Evolutionary conservation across 1,140 invertebrate species (phyloP).

Genomic region (Tetragonula clypearis): DNA sequence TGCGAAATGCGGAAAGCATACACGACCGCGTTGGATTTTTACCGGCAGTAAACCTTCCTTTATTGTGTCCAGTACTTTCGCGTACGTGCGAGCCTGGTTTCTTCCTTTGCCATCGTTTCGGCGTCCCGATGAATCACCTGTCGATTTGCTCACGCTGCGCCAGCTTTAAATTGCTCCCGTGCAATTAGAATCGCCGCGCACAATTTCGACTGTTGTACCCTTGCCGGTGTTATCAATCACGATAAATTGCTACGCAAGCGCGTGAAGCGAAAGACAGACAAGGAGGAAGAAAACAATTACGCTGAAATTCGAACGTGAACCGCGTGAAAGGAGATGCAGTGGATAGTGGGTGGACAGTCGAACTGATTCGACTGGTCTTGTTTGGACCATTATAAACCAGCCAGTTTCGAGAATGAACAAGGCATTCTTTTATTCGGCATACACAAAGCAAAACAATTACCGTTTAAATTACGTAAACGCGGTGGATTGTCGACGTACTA

Average conservation of each 20-base stretch:
- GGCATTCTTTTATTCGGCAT: no score
- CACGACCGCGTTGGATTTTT: constrained; percentile 50
- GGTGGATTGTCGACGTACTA: not conserved
- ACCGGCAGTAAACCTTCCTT: constrained; percentile 65
- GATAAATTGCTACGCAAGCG: no score
- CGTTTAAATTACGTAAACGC: not conserved
- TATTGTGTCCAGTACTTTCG: constrained; percentile 50
- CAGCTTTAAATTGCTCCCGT: not conserved
- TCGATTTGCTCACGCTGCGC: not conserved
- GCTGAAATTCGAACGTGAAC: not conserved
- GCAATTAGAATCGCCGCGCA: not conserved
- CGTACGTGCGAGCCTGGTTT: constrained; percentile 5
- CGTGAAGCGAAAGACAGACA: not conserved
- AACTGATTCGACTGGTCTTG: not conserved
- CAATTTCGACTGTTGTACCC: not conserved
- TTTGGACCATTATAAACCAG: no score
- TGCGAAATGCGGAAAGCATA: constrained; percentile 3
- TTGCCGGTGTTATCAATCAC: no score
- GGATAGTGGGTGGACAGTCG: no score
- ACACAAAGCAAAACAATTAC: not conserved
- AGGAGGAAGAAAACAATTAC: not conserved
- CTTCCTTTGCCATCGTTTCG: not conserved
- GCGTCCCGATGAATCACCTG: constrained; percentile 45
- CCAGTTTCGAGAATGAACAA: no score
- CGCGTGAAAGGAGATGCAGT: no score